phyloP scores from a whole-genome alignment of 1,140 invertebrate species.

The Antheraea pernyi region DNA sequence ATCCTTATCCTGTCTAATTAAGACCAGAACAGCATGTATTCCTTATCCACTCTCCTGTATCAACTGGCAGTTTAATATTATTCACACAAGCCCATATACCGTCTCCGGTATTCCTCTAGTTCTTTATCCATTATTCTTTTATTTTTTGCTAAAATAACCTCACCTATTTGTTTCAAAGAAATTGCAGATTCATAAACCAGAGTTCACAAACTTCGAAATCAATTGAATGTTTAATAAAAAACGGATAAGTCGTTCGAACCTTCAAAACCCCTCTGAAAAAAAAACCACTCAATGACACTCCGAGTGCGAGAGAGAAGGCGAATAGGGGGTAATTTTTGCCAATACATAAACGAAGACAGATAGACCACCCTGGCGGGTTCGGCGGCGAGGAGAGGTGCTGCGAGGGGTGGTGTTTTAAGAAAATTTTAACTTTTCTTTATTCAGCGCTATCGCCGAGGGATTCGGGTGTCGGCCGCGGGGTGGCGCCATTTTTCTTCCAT shows the following conservation, averaged over 20 bases:
- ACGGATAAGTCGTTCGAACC: not conserved
- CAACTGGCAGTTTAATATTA: no score
- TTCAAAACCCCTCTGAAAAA: not conserved
- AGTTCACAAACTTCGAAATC: not conserved
- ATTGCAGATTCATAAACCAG: no score
- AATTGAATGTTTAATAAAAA: not conserved
- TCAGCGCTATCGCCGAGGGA: constrained; percentile 44
- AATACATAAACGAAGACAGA: constrained; percentile 75
- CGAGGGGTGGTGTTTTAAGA: constrained; percentile 51
- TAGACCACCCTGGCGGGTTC: constrained; percentile 38
- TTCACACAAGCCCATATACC: no score
- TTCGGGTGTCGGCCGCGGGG: constrained; percentile 35
- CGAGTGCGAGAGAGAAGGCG: constrained; percentile 42
- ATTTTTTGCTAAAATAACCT: no score
- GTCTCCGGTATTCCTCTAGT: no score
- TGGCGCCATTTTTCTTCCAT: constrained; percentile 63
- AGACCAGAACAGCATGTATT: no score
- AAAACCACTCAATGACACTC: constrained; percentile 53
- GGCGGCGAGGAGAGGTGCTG: constrained; percentile 1
- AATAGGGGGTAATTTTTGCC: constrained; percentile 65
- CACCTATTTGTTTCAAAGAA: no score
- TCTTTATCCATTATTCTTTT: no score
- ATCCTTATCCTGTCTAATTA: no score
- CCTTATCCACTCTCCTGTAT: no score
- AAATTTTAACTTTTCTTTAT: constrained; percentile 78